Percentiles rank a stretch among this genome's conserved stretches.
Evolutionary conservation across 1,140 invertebrate genomes (phyloP).

Genomic region (Bilobella aurantiaca): DNA sequence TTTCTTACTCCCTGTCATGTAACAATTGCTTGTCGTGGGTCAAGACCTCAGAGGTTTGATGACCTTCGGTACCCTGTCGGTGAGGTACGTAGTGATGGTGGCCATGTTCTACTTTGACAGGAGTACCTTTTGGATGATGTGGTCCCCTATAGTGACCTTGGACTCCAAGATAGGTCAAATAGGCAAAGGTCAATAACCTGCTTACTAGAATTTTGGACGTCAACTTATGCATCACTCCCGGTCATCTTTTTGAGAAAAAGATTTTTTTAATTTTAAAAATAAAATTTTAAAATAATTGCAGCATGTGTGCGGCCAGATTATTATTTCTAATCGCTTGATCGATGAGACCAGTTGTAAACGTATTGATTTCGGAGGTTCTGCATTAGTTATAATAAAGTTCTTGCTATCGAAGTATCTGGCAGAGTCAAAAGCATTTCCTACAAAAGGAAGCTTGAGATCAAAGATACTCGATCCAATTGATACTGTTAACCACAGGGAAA

Average conservation of each 20-base stretch:
- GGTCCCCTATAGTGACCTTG: conserved; percentile 59
- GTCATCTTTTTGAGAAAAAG: neutral
- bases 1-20: conserved; percentile 54
- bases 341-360: neutral
- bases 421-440: neutral
- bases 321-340: neutral
- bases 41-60: conserved; percentile 45
- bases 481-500: conserved; percentile 3
- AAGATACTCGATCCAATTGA: neutral
- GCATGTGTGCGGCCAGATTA: neutral
- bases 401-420: neutral
- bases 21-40: conserved; percentile 55
- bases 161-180: too few relatives aligned
- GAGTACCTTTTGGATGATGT: conserved; percentile 54
- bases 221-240: neutral
- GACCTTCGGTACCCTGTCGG: conserved; percentile 43
- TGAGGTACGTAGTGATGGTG: conserved; percentile 49
- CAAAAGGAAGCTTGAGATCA: neutral
- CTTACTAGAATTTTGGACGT: neutral
- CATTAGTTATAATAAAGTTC: neutral
- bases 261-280: neutral
- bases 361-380: neutral
- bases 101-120: conserved; percentile 37
- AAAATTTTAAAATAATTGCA: neutral
- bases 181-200: too few relatives aligned